Evolutionary conservation across 2,797 vertebrate genomes (phyloP), one percentile per base, ranked within the genome.

Genomic region (Bryconaethiops microstoma): DNA sequence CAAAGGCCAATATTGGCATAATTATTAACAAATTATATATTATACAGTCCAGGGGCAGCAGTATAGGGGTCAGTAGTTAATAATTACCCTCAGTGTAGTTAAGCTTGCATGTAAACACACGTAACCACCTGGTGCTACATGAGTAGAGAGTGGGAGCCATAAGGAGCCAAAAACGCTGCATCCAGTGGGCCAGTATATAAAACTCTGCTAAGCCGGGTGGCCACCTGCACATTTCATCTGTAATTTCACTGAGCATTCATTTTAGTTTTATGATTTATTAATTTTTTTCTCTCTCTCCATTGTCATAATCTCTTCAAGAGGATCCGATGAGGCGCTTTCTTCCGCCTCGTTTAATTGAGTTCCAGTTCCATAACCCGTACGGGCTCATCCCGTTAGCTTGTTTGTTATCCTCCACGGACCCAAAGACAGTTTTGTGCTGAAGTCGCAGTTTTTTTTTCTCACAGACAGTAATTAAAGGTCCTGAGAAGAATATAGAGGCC

Each of bases 391-490:
- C 77, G 86, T 87, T 88, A 85, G 83, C 73, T 25, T 76, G 70
- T 89, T 88, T 87, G 83, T 83, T 67, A 77, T 82, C 73, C 60
- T 83, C 62, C 73, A 77, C 45, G 76, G 79, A 57, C 35, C 57
- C 78, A n/a, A 14, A 23, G 6, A 55, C 3, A 8, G 29, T 39
- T 78, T 83, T 82, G 74, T 76, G 80, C 82, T 68, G 70, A 75
- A 76, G 55, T 17, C 45, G 82, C 59, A 76, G 39, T 75, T 74
- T 84, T 79, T 82, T 70, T 84, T 79, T 82, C 68, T 74, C 2
- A 13, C 35, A 25, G 23, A 45, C 9, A 45, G 77, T 87, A 88
- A 92, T 89, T 87, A 89, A 52, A 85, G 70, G 59, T 64, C 50
- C n/a, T 74, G 45, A 87, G 84, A 86, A 50, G 21, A 87, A 85